phyloP scores from a whole-genome alignment of 1,140 invertebrate species.

The Drosophila bocqueti region DNA sequence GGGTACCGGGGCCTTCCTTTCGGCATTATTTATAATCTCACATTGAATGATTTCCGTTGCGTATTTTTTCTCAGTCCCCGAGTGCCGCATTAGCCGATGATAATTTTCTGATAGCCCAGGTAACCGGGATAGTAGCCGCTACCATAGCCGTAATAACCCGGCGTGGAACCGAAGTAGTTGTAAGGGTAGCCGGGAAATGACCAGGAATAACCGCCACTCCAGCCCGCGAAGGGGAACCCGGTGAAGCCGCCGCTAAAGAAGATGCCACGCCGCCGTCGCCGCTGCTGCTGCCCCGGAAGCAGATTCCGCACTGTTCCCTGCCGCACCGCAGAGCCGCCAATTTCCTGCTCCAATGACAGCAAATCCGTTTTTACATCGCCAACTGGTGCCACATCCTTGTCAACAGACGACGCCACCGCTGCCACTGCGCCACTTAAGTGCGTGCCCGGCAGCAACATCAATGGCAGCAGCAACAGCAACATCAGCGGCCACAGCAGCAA shows the following conservation, averaged over 20 bases:
- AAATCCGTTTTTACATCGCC: constrained; percentile 78
- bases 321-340: constrained; percentile 65
- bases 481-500: constrained; percentile 5
- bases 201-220: constrained; percentile 49
- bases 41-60: constrained; percentile 51
- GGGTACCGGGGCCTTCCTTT: constrained; percentile 25
- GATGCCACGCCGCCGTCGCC: constrained; percentile 55
- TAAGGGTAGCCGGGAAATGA: constrained; percentile 32
- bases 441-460: constrained; percentile 43
- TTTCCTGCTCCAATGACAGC: constrained; percentile 80
- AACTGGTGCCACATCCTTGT: constrained; percentile 80
- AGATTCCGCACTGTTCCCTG: neutral
- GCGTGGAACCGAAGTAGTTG: constrained; percentile 35
- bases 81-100: constrained; percentile 53
- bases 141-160: constrained; percentile 54
- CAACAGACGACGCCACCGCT: constrained; percentile 56
- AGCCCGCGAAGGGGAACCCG: constrained; percentile 35
- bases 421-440: constrained; percentile 59
- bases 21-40: constrained; percentile 79
- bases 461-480: constrained; percentile 20
- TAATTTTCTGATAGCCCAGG: constrained; percentile 70
- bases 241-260: constrained; percentile 49
- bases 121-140: constrained; percentile 63
- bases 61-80: neutral
- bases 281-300: constrained; percentile 8